Evolutionary conservation across 2,888 invertebrate species (phyloP).

Genomic region (Ophion obscuratus): DNA sequence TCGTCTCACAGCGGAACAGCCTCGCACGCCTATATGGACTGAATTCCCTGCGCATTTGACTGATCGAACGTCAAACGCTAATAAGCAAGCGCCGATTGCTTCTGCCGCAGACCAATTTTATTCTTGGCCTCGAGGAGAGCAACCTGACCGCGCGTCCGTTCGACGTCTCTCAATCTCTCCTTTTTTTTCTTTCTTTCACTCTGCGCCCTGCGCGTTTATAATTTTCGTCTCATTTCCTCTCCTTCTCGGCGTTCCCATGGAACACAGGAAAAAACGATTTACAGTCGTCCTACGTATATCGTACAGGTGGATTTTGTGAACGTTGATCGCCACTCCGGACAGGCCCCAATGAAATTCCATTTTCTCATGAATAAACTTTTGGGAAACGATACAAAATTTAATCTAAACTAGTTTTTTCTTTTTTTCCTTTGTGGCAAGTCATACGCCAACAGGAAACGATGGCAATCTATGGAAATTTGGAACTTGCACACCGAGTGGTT

Average conservation of each 20-base stretch:
- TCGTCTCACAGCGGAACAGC: slow-evolving; percentile 26
- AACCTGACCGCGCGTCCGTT: slow-evolving; percentile 57
- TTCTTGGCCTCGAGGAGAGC: slow-evolving; percentile 66
- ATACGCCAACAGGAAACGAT: not conserved
- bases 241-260: slow-evolving; percentile 44
- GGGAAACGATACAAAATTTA: not conserved
- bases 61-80: slow-evolving; percentile 83
- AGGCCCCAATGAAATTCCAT: not conserved
- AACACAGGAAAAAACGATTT: slow-evolving; percentile 33
- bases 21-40: slow-evolving; percentile 59
- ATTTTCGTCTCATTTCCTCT: slow-evolving; percentile 60
- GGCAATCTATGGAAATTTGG: not conserved
- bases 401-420: not conserved
- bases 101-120: slow-evolving; percentile 72
- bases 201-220: slow-evolving; percentile 45
- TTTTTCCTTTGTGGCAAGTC: too few species aligned
- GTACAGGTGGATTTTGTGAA: slow-evolving; percentile 10
- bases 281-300: slow-evolving; percentile 20
- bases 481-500: not conserved
- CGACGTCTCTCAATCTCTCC: slow-evolving; percentile 63
- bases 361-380: not conserved
- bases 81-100: slow-evolving; percentile 81
- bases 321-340: not conserved
- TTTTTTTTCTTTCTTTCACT: slow-evolving; percentile 33
- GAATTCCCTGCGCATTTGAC: slow-evolving; percentile 78